Evolutionary conservation across 2,888 invertebrate species (phyloP).

Genomic region (Leucoptera coffeella): DNA sequence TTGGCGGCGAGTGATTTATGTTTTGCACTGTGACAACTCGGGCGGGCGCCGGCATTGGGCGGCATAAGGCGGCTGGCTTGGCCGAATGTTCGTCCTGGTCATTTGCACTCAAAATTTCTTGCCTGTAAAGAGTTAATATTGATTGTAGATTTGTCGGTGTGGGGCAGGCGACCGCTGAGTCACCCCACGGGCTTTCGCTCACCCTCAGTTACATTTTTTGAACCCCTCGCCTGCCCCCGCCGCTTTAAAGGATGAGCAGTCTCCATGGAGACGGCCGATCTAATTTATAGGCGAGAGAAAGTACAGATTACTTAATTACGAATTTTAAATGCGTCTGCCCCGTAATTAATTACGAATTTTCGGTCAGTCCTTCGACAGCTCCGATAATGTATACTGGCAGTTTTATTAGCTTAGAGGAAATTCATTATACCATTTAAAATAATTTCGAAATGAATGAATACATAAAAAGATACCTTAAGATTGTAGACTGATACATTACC

Average conservation of each 20-base stretch:
- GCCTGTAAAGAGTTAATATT: slow-evolving; percentile 58
- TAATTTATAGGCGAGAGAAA: slow-evolving; percentile 53
- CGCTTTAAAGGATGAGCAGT: slow-evolving; percentile 56
- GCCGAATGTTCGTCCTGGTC: too few species aligned
- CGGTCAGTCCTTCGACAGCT: too few species aligned
- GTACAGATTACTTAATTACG: slow-evolving; percentile 53
- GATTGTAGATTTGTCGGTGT: slow-evolving; percentile 53
- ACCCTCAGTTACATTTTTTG: slow-evolving; percentile 55
- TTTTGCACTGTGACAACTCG: too few species aligned
- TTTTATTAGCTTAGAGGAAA: too few species aligned
- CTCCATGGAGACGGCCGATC: slow-evolving; percentile 55
- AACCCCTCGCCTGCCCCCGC: slow-evolving; percentile 24
- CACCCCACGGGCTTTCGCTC: slow-evolving; percentile 56
- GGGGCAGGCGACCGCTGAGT: slow-evolving; percentile 55
- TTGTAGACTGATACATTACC: too few species aligned
- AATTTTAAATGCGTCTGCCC: slow-evolving; percentile 48
- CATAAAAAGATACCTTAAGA: too few species aligned
- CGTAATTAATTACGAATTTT: slow-evolving; percentile 43
- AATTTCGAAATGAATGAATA: too few species aligned
- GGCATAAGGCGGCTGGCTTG: too few species aligned
- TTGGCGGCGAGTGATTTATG: slow-evolving; percentile 19
- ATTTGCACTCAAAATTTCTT: slow-evolving; percentile 41
- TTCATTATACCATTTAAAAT: too few species aligned
- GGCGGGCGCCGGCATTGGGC: slow-evolving; percentile 3
- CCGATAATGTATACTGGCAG: too few species aligned